Base-by-base conservation (phyloP, 2,797 vertebrate genomes). In the Platyrinchus mystaceus region DNA sequence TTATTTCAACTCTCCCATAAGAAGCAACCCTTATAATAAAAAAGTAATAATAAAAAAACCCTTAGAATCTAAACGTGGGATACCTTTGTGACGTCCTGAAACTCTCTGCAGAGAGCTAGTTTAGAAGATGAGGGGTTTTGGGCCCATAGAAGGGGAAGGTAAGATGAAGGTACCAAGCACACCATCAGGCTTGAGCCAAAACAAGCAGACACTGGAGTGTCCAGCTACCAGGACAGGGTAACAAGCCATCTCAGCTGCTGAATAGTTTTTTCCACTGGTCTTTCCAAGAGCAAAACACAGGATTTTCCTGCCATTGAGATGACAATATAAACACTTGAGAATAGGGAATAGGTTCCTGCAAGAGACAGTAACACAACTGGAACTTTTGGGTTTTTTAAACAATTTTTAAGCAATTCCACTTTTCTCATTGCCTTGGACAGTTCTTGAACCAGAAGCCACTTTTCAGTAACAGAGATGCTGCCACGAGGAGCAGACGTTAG, bases 201-300 rank as follows among this genome's bases (percentile, higher is more conserved):
- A 52, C 16, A 93, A 93, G 78, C 53, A 87, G 58, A 71, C 34
- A 26, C 34, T 37, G 56, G 36, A 82, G 37, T 36, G 77, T 53
- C 69, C 92, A 75, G 43, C 70, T 75, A 43, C 46, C 23, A 53
- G 62, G 41, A 93, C 26, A 73, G 44, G 14, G 22, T 44, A 93
- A 78, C 39, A 82, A 84, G 64, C 19, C 63, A 90, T 68, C 34
- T 81, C 70, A 79, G 80, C 17, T 73, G 56, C 62, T 79, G 26
- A 87, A 70, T 34, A 28, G 19, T 32, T 71, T 91, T 90, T 93
- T 93, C 80, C 76, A 50, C 50, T 47, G 49, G 43, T 36, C 44
- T 60, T 90, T 90, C 85, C 85, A 93, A 86, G 20, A 83, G 63
- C 26, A 89, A 93, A 94, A 82, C 71, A 63, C 13, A 76, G 59